These are phyloP conservation scores for Cylas formicarius DNA, from an alignment of 1,140 invertebrate genomes.

Conservation along the genomic window DNA sequence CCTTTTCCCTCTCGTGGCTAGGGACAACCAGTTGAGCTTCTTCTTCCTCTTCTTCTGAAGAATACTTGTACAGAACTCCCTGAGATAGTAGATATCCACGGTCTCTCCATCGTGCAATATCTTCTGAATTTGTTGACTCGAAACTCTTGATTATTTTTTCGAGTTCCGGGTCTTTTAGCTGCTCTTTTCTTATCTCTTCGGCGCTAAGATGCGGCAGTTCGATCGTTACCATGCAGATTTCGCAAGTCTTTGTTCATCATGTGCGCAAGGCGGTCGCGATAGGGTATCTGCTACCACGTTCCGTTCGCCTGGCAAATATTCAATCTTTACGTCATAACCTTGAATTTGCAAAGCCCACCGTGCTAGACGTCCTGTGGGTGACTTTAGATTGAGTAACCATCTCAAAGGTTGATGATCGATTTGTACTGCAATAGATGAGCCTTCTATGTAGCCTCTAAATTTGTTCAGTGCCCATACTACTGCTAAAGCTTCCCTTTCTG, in stretches of 20 bases:
- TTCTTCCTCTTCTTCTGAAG: constrained; percentile 27
- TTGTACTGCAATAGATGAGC: constrained; percentile 33
- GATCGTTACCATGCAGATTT: too few species aligned
- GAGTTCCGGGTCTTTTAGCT: too few species aligned
- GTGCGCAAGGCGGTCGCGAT: constrained; percentile 8
- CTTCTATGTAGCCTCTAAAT: constrained; percentile 29
- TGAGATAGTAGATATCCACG: constrained; percentile 24
- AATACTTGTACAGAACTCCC: constrained; percentile 30
- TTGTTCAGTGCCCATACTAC: too few species aligned
- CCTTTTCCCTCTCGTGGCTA: constrained; percentile 9
- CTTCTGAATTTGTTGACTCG: too few species aligned
- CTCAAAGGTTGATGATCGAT: constrained; percentile 27
- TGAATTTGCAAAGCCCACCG: constrained; percentile 25
- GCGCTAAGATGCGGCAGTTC: too few species aligned
- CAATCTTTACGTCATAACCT: constrained; percentile 10
- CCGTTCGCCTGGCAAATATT: constrained; percentile 16
- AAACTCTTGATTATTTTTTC: too few species aligned
- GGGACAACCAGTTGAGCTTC: constrained; percentile 30
- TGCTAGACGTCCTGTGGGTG: constrained; percentile 27
- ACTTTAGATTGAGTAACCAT: constrained; percentile 23
- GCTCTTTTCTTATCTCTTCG: too few species aligned
- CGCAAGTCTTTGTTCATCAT: too few species aligned
- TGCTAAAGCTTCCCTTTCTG: too few species aligned
- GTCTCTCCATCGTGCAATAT: constrained; percentile 7
- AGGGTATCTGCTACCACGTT: constrained; percentile 15